Evolutionary conservation across 2,113 vertebrate genomes (phyloP).

Genomic region (Scalopus aquaticus): DNA sequence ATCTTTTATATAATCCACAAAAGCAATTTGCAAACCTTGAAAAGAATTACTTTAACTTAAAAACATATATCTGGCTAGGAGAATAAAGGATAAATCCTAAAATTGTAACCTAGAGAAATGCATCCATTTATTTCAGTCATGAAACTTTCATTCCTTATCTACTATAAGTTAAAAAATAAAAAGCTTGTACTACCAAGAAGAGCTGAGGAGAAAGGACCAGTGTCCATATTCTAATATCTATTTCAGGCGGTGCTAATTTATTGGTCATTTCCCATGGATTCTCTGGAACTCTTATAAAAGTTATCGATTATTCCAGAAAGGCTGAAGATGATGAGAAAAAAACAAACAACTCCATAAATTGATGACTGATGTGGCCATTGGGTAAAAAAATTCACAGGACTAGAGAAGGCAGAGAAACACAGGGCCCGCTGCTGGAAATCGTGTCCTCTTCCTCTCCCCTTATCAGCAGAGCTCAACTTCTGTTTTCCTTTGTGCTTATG

Average conservation of each 20-base stretch:
- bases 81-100: background rate
- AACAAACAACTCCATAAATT: background rate
- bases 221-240: background rate
- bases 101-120: slow-evolving; percentile 2
- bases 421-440: background rate
- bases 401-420: background rate
- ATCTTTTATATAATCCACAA: slow-evolving; percentile 8
- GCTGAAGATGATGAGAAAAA: background rate
- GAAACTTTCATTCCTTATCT: background rate
- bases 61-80: background rate
- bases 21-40: background rate
- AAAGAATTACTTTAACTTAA: slow-evolving; percentile 30
- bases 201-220: background rate
- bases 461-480: background rate
- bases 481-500: background rate
- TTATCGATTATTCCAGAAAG: background rate
- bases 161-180: background rate
- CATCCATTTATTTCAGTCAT: background rate
- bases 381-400: background rate
- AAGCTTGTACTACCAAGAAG: background rate
- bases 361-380: background rate
- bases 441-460: background rate
- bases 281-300: background rate
- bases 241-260: background rate
- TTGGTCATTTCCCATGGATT: background rate